Evolutionary conservation across 2,797 vertebrate species (phyloP), one percentile per base, ranked within the genome.

Genomic region (Rousettus madagascariensis): DNA sequence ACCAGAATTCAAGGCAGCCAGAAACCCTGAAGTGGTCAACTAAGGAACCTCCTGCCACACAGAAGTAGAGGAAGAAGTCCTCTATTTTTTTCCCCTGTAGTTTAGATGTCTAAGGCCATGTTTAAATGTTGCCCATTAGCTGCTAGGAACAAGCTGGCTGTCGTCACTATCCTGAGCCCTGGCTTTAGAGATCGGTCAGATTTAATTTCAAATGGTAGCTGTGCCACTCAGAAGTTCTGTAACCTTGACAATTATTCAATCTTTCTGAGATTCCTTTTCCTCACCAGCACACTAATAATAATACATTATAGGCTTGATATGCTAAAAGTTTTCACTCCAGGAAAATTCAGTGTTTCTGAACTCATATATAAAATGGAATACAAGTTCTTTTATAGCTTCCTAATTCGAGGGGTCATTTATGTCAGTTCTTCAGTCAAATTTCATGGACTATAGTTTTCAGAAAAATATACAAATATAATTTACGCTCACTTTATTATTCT

Each of bases 381-480:
- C 8, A 68, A 80, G n/a, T 80, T 93, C 59, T 63, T 66, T 87
- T 66, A 74, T 65, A 95, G 55, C 3, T 80, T 94, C 38, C 30
- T 85, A 88, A 94, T 75, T 90, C 68, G 90, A 93, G 15, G 20
- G 53, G 19, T 43, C 6, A 82, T 30, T 88, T 87, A 92, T 24
- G 33, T 11, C 36, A 90, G 20, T 68, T 69, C 49, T 83, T 95
- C 12, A 71, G 41, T 94, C 59, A 93, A 96, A 94, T 77, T 87
- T 46, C 24, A 65, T 7, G 43, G 4, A 66, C 24, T 77, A 68
- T 46, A 94, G 17, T 79, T 85, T 92, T 85, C 49, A 88, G 51
- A 6, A 90, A 95, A 92, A 84, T 68, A 17, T 93, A 63, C 36
- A 82, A 17, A 49, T 78, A 11, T 38, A 92, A 91, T 80, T 85